phyloP scores from a whole-genome alignment of 1,140 invertebrate genomes.

The Caenorhabditis brenneri region DNA sequence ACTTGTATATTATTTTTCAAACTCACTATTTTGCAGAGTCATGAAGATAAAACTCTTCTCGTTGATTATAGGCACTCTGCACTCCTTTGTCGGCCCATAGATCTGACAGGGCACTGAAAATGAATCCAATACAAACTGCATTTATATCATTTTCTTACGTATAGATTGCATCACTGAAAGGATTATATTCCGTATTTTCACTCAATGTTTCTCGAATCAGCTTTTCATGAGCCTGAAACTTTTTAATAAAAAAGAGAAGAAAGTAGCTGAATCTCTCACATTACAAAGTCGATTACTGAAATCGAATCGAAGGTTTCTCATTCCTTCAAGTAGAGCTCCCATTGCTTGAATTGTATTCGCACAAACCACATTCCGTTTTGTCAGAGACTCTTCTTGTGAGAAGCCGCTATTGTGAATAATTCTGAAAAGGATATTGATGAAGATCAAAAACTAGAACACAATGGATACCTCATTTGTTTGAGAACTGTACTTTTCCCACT shows the following conservation, averaged over 20 bases:
- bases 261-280: too few relatives aligned
- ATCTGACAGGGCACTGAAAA: slow-evolving; percentile 43
- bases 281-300: slow-evolving; percentile 29
- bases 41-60: slow-evolving; percentile 39
- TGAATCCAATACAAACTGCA: neutral
- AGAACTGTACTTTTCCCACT: slow-evolving; percentile 95
- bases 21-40: slow-evolving; percentile 52
- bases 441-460: neutral
- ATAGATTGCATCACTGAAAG: slow-evolving; percentile 6
- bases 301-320: slow-evolving; percentile 30
- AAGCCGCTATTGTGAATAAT: slow-evolving; percentile 53
- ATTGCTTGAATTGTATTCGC: slow-evolving; percentile 47
- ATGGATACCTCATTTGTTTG: slow-evolving; percentile 86
- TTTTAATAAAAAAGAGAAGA: neutral
- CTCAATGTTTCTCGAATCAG: slow-evolving; percentile 15
- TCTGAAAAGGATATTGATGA: slow-evolving; percentile 34
- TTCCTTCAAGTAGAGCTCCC: slow-evolving; percentile 46
- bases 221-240: slow-evolving; percentile 27
- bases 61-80: slow-evolving; percentile 34
- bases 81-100: slow-evolving; percentile 51
- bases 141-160: neutral
- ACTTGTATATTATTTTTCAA: too few relatives aligned
- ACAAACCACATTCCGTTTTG: slow-evolving; percentile 44
- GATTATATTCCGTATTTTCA: slow-evolving; percentile 17
- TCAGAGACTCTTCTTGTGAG: slow-evolving; percentile 11